Evolutionary conservation across 1,140 invertebrate genomes (phyloP), one percentile per base, ranked within the genome.

Genomic region (Sitodiplosis mosellana): DNA sequence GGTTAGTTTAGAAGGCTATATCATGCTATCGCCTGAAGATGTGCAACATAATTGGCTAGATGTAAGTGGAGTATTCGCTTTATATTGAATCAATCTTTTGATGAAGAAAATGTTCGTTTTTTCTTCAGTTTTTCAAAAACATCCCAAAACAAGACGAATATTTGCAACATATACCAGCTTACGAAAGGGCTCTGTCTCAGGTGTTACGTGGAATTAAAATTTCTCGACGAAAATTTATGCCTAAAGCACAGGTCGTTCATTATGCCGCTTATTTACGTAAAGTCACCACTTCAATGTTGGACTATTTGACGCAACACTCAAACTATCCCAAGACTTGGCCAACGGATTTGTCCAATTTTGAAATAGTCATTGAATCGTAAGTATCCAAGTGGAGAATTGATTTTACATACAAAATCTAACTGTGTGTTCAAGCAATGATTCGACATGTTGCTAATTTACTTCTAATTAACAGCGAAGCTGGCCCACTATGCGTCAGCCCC

Each of bases 281-380:
- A 56, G 63, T 94, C 19, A 85, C 80, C 1, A 90, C 85, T 2
- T 80, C 83, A 5, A 68, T 92, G 10, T 83, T 80, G 19, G 86
- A 90, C 68, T 87, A 82, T 59, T 69, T 77, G 41, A 78, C 81
- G 36, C 61, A 64, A 0, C 69, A 73, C 33, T 71, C 70, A 45
- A 75, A 71, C 20, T 87, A 81, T 59, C 85, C 87, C 1, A 65
- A 69, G 41, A 58, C 64, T 6, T 86, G 87, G 77, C 85, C 87
- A 0, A 61, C 72, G 34, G 70, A 70, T 46, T 65, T 92, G 1
- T 67, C 70, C 1, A 65, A 81, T 56, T 83, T 80, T 63, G 81
- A 90, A 68, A 78, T 93, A 41, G 87, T 91, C n/a, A 83, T 92
- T 17, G 87, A 92, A 73, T 82, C 81, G 79, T 87, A 70, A 76